Base-by-base conservation (phyloP, 2,888 invertebrate genomes). In the Linnaemya tessellans region DNA sequence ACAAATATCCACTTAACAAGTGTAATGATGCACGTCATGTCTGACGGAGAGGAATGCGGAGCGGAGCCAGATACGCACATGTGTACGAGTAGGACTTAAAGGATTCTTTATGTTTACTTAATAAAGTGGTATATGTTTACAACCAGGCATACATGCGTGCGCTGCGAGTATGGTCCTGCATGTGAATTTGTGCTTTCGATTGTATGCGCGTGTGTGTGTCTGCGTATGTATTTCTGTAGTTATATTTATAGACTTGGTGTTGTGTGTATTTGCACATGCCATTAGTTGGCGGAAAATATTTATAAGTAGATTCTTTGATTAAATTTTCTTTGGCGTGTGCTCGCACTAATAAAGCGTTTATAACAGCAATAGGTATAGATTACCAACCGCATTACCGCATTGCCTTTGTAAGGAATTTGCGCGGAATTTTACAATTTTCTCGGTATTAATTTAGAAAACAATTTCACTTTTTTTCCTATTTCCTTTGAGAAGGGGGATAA, bases 51-150 rank as follows among this genome's bases (percentile, higher is more conserved):
- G 4, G 25, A 38, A 38, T 51, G 60, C 25, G 1, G 22, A 18
- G 38, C 15, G 11, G 15, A 41, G 10, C 25, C 22, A 11, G 2
- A 5, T 30, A 30, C 5, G 22, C 15, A 41, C 22, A 35, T 22
- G 30, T 30, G 30, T 30, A 30, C 30, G 30, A 30, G 30, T 38
- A 51, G 11, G 51, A 25, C 18, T 58, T 25, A 56, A 65, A 65
- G 65, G 35, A 22, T 38, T 43, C 22, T 46, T 58, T 67, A 46
- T 67, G 43, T 58, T 67, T 13, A 22, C 56, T 67, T 73, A 73
- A 67, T 77, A 77, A 67, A 77, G 30, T 77, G 75, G 15, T 77
- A 25, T 20, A 56, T 77, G 30, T 56, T 43, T 65, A 43, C 54
- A 54, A 15, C 35, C 35, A 9, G 10, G 13, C 9, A 58, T n/a